These are phyloP conservation scores for Styela plicata DNA, from an alignment of 23 tunicate species.

Conservation along the genomic window DNA sequence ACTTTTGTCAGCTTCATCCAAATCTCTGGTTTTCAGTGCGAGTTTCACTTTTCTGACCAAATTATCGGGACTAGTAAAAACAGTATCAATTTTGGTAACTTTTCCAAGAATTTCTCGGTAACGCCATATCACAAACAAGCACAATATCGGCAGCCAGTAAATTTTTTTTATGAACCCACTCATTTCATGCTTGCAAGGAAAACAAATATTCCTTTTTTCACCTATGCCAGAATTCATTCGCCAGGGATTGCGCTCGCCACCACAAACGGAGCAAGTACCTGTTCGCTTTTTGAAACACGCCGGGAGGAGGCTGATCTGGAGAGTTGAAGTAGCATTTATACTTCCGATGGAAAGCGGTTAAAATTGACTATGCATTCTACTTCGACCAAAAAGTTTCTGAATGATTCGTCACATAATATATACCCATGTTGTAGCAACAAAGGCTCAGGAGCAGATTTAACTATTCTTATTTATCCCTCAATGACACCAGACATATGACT, in stretches of 20 bases:
- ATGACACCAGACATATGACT: slow-evolving; percentile 47
- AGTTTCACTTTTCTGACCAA: not conserved
- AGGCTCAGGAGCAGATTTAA: slow-evolving; percentile 7
- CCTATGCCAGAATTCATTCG: slow-evolving; percentile 34
- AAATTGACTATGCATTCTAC: slow-evolving; percentile 18
- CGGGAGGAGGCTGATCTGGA: not conserved
- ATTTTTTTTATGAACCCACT: slow-evolving; percentile 7
- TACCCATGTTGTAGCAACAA: slow-evolving; percentile 14
- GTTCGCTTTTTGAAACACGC: not conserved
- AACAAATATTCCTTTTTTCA: slow-evolving; percentile 21
- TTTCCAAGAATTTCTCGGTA: no score
- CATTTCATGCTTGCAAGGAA: slow-evolving; percentile 12
- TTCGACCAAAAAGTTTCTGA: slow-evolving; percentile 21
- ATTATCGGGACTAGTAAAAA: not conserved
- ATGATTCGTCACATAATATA: slow-evolving; percentile 16
- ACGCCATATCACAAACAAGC: no score
- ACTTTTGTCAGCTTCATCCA: not conserved
- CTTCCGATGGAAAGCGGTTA: slow-evolving; percentile 19
- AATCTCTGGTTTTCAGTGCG: not conserved
- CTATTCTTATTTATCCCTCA: slow-evolving; percentile 51
- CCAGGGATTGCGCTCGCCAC: slow-evolving; percentile 26
- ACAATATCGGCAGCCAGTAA: no score
- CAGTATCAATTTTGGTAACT: not conserved
- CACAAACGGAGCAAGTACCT: slow-evolving; percentile 3
- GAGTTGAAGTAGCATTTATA: not conserved